Evolutionary conservation across 1,140 invertebrate species (phyloP).

Genomic region (Drosophila albomicans): DNA sequence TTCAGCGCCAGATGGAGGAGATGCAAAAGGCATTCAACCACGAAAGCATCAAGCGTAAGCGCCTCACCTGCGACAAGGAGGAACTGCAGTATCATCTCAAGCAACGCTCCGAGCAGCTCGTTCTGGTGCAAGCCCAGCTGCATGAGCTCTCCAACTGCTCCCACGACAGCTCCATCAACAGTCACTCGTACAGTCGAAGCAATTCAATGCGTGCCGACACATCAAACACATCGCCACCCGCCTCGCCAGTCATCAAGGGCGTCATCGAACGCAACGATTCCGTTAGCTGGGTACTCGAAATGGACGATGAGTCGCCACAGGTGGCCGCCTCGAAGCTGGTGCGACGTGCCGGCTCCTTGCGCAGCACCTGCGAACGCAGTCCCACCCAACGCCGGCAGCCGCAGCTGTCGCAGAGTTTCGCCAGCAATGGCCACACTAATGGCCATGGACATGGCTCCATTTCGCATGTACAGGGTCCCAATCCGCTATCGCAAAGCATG

Average conservation of each 20-base stretch:
- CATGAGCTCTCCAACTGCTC: constrained; percentile 54
- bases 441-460: constrained; percentile 25
- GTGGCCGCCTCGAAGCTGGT: constrained; percentile 87
- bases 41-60: constrained; percentile 91
- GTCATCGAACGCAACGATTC: constrained; percentile 93
- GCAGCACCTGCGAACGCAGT: constrained; percentile 77
- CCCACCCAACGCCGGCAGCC: constrained; percentile 78
- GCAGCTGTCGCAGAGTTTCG: constrained; percentile 77
- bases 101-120: constrained; percentile 87
- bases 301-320: constrained; percentile 89
- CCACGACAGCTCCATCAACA: constrained; percentile 36
- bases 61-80: constrained; percentile 93
- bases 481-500: constrained; percentile 86
- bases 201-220: constrained; percentile 22
- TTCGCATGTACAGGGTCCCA: constrained; percentile 55
- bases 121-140: constrained; percentile 68
- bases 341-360: constrained; percentile 86
- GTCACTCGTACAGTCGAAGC: constrained; percentile 37
- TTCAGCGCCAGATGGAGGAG: constrained; percentile 88
- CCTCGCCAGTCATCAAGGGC: constrained; percentile 89
- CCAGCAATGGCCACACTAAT: constrained; percentile 42
- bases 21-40: constrained; percentile 89
- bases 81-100: constrained; percentile 93
- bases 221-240: constrained; percentile 85
- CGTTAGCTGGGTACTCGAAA: constrained; percentile 92